A percentile compares a stretch with the other conserved stretches of the same genome.
Conservation (phyloP, 2,888 invertebrate genomes). For the Macrosiphum euphorbiae region DNA sequence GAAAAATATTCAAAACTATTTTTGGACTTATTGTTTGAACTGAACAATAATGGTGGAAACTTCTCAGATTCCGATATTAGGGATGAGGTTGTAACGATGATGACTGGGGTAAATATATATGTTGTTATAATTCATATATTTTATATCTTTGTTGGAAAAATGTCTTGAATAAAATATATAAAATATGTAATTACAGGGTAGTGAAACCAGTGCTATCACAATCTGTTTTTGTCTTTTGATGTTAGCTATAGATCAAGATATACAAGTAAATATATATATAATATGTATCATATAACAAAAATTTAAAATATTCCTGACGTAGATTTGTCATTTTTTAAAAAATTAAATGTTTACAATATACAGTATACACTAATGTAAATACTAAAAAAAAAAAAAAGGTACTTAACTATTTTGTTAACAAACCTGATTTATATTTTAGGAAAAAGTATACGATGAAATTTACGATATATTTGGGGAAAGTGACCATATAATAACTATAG, state of each 20-base stretch:
- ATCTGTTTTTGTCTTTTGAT: constrained; percentile 68
- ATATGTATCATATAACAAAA: not conserved
- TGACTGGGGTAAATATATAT: constrained; percentile 66
- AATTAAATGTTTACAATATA: no score
- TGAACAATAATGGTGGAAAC: constrained; percentile 66
- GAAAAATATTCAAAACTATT: constrained; percentile 66
- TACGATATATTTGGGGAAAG: constrained; percentile 66
- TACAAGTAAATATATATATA: constrained; percentile 67
- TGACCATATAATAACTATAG: constrained; percentile 70
- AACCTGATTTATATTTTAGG: constrained; percentile 46
- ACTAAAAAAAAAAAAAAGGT: no score
- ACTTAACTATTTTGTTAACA: not conserved
- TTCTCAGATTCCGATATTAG: constrained; percentile 66
- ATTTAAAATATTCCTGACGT: not conserved
- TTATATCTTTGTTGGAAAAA: not conserved
- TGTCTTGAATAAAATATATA: not conserved
- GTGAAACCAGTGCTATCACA: constrained; percentile 69
- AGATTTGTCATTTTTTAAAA: no score
- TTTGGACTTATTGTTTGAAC: constrained; percentile 66
- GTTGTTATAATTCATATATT: not conserved
- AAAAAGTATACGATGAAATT: constrained; percentile 66
- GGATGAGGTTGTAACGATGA: constrained; percentile 66
- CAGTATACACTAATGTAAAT: no score
- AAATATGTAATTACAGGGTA: constrained; percentile 66
- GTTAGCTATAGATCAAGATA: constrained; percentile 68